Percentiles rank a stretch among this genome's conserved stretches.
These are phyloP conservation scores for Germaria angustata DNA, from an alignment of 2,888 invertebrate species.

Conservation along the genomic window DNA sequence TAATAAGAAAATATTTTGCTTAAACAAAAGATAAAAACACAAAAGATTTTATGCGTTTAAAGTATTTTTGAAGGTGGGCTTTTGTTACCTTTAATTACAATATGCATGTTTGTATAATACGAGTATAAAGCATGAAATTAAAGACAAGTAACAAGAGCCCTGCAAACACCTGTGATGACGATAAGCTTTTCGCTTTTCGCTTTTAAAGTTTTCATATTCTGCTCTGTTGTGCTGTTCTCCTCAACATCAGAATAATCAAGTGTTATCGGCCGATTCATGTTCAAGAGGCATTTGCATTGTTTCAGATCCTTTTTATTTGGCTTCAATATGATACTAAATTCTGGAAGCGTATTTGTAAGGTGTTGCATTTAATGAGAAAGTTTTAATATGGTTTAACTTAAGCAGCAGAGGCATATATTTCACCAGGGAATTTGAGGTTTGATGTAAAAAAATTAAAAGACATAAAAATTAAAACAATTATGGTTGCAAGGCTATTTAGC, in stretches of 20 bases:
- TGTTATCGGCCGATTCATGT: conserved; percentile 53
- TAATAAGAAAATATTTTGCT: conserved; percentile 27
- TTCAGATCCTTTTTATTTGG: conserved; percentile 5
- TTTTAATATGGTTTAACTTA: conserved; percentile 48
- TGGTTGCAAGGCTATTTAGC: conserved; percentile 39
- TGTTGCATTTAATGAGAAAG: conserved; percentile 66
- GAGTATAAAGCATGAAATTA: conserved; percentile 65
- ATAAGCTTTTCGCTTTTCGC: conserved; percentile 53
- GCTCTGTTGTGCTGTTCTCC: background rate
- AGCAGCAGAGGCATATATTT: conserved; percentile 21
- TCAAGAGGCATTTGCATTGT: conserved; percentile 62
- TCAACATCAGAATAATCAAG: conserved; percentile 26
- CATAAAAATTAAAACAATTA: conserved; percentile 50
- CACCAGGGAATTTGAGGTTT: conserved; percentile 31
- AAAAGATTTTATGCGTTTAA: conserved; percentile 45
- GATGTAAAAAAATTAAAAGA: conserved; percentile 5
- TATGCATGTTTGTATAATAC: conserved; percentile 63
- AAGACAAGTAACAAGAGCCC: conserved; percentile 67
- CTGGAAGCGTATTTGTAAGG: conserved; percentile 66
- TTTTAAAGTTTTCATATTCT: conserved; percentile 27
- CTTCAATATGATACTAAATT: conserved; percentile 53
- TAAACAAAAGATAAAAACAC: conserved; percentile 27
- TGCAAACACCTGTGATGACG: conserved; percentile 67
- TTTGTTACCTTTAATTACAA: conserved; percentile 67
- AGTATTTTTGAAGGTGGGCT: conserved; percentile 63